Evolutionary conservation across 1,140 invertebrate genomes (phyloP), one percentile per base, ranked within the genome.

Genomic region (Calephelis nemesis): DNA sequence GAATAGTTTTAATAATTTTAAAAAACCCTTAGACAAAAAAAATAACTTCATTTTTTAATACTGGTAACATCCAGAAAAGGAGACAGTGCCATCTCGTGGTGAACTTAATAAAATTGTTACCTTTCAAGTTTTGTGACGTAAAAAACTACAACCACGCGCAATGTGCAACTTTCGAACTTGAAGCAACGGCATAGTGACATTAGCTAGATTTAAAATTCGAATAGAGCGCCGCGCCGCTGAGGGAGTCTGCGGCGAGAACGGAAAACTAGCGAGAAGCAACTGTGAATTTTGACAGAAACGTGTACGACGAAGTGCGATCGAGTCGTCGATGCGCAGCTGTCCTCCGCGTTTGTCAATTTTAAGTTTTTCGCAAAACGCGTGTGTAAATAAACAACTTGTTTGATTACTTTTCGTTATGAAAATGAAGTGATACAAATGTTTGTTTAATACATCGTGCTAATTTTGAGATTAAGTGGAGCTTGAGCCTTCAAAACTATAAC

Each of bases 241-340:
- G 68, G 65, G 69, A 78, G 78, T 73, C 54, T 62, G 69, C 72
- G 60, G 54, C 63, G 70, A 70, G 63, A 63, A 47, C 19, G 69
- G 62, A 73, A 70, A 62, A 71, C 78, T 75, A 81, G 78, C 77
- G 78, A 58, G 54, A 39, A 58, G 19, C 19, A 58, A 58, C 54
- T 58, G 19, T 58, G 54, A 58, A 58, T 39, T 64, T 67, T 63
- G 62, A 74, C 87, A 87, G 87, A 91, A 88, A 90, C 88, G 88
- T 90, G 87, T 89, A 88, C 79, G 88, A 82, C 88, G 88, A 90
- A 91, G 88, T 91, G 88, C 88, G 88, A 77, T 91, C 88, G 87
- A 86, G 85, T 89, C 79, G 88, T 91, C 87, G 87, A 88, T 87
- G 75, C 88, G 87, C 85, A 87, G 86, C 87, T 90, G 84, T 88